Evolutionary conservation across 2,797 vertebrate genomes (phyloP).

Genomic region (Oceanodroma leucorhoa): DNA sequence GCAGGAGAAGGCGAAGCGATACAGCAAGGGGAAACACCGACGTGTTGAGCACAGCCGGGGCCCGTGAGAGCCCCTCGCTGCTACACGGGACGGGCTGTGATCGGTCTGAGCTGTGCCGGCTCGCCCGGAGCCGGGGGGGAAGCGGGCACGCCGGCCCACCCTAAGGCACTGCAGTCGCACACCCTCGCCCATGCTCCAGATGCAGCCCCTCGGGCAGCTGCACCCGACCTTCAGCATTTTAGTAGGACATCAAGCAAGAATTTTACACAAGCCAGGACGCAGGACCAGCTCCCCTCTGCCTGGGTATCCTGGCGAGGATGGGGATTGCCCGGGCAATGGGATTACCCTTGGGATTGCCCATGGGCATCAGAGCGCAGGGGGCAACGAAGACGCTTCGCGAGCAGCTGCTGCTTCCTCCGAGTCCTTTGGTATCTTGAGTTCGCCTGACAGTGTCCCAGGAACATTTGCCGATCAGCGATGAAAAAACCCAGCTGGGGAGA

Average conservation of each 20-base stretch:
- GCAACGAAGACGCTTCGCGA: neutral
- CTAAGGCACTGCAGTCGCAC: slow-evolving; percentile 1
- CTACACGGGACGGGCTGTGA: neutral
- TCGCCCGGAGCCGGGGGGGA: neutral
- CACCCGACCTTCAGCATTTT: neutral
- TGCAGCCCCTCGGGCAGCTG: neutral
- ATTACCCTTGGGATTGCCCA: neutral
- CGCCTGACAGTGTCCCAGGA: neutral
- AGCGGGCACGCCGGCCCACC: neutral
- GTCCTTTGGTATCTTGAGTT: slow-evolving; percentile 34
- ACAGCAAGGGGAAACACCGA: neutral
- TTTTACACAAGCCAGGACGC: neutral
- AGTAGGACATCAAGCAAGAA: neutral
- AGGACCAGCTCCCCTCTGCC: neutral
- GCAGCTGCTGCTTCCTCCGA: neutral
- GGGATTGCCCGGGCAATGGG: neutral
- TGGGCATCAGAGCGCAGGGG: rapidly evolving
- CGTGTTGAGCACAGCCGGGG: neutral
- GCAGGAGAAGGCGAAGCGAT: neutral
- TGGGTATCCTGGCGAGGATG: neutral
- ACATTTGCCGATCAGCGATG: neutral
- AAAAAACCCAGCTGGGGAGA: neutral
- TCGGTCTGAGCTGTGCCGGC: neutral
- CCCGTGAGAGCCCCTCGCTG: neutral
- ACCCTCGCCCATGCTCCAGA: rapidly evolving